phyloP scores from a whole-genome alignment of 2,113 vertebrate genomes.

The Heterocephalus glaber region DNA sequence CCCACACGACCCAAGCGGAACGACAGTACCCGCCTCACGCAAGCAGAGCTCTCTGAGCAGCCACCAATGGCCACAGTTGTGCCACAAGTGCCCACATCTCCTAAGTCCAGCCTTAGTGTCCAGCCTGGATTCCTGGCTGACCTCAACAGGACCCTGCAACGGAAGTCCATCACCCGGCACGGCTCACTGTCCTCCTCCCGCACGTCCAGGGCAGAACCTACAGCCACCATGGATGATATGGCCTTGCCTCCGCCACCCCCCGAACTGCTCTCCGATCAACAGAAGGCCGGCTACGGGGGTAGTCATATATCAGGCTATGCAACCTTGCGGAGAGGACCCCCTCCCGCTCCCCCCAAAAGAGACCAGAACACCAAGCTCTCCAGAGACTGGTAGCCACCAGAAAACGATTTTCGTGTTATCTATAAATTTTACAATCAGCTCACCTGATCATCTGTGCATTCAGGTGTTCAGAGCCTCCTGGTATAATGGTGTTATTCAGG shows the following conservation, averaged over 20 bases:
- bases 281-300: conserved; percentile 87
- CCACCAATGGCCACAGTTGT: conserved; percentile 40
- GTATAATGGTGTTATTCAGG: conserved; percentile 66
- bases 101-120: conserved; percentile 91
- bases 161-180: conserved; percentile 95
- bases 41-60: conserved; percentile 83
- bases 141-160: conserved; percentile 95
- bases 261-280: conserved; percentile 91
- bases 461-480: conserved; percentile 54
- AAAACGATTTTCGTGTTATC: neutral
- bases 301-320: conserved; percentile 97
- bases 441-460: neutral
- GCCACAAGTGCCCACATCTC: conserved; percentile 91
- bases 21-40: conserved; percentile 90
- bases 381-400: conserved; percentile 90
- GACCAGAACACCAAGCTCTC: conserved; percentile 97
- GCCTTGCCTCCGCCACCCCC: conserved; percentile 94
- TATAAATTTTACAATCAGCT: neutral
- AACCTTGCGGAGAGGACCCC: conserved; percentile 94
- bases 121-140: conserved; percentile 97
- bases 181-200: conserved; percentile 92
- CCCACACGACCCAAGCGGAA: conserved; percentile 91
- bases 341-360: conserved; percentile 95
- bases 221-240: conserved; percentile 97
- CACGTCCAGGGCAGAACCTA: conserved; percentile 89